A percentile compares a stretch with the other conserved stretches of the same genome.
Conservation (phyloP, 2,113 vertebrate species). For the Lophura nycthemera region DNA sequence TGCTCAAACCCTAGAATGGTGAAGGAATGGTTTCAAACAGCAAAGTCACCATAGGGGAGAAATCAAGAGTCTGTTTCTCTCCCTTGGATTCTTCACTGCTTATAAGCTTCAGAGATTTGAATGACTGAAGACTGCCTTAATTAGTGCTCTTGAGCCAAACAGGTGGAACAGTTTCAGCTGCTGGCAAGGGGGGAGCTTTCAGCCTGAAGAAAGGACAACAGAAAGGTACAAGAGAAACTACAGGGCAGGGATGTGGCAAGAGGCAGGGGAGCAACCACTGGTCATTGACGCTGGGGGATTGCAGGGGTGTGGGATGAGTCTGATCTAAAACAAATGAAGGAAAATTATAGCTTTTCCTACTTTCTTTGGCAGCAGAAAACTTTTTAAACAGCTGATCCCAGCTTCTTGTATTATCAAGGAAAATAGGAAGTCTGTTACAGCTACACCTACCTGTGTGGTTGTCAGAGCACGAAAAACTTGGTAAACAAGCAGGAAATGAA, state of each 20-base stretch:
- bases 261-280: accelerated
- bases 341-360: not conserved
- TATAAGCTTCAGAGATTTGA: accelerated
- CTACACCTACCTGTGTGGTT: not conserved
- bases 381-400: not conserved
- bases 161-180: accelerated
- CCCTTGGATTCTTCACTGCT: not conserved
- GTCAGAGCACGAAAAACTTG: not conserved
- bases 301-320: not conserved
- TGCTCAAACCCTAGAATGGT: not conserved
- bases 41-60: not conserved
- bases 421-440: not conserved
- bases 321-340: not conserved
- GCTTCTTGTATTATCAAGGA: not conserved
- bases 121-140: accelerated
- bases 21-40: not conserved
- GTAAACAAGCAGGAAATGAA: constrained; percentile 18
- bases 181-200: not conserved
- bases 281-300: not conserved
- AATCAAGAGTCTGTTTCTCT: not conserved
- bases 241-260: accelerated
- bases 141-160: not conserved
- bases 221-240: not conserved
- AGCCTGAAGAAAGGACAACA: accelerated
- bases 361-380: not conserved